Evolutionary conservation across 2,797 vertebrate species (phyloP).

Genomic region (Epinephelus awoara): DNA sequence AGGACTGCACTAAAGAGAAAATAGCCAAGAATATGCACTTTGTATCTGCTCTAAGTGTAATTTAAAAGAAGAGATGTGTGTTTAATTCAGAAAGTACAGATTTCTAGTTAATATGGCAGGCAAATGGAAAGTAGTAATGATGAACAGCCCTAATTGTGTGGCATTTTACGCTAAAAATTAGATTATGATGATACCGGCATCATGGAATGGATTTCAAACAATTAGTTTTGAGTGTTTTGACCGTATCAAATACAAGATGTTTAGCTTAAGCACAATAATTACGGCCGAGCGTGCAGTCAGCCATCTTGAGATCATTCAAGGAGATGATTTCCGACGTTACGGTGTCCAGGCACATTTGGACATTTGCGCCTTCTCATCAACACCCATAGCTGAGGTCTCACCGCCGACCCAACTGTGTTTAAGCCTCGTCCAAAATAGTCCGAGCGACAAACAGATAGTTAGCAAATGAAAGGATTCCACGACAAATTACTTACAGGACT

Average conservation of each 20-base stretch:
- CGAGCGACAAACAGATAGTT: constrained; percentile 80
- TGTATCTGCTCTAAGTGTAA: constrained; percentile 73
- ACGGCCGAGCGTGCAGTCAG: constrained; percentile 32
- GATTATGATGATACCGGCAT: constrained; percentile 30
- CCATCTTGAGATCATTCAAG: constrained; percentile 63
- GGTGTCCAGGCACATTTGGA: constrained; percentile 71
- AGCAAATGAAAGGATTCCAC: constrained; percentile 80
- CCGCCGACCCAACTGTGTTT: constrained; percentile 73
- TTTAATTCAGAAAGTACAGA: constrained; percentile 70
- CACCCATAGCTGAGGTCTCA: constrained; percentile 78
- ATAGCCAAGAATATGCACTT: constrained; percentile 80
- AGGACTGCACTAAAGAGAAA: constrained; percentile 77
- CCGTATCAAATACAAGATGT: constrained; percentile 27
- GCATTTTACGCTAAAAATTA: constrained; percentile 43
- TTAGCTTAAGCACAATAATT: constrained; percentile 51
- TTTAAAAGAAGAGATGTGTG: constrained; percentile 69
- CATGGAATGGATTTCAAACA: constrained; percentile 22
- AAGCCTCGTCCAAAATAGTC: constrained; percentile 79
- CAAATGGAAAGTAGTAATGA: constrained; percentile 50
- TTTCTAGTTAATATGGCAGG: constrained; percentile 60
- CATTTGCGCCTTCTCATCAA: constrained; percentile 75
- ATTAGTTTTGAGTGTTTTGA: constrained; percentile 49
- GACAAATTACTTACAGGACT: constrained; percentile 81
- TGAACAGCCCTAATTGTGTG: constrained; percentile 35
- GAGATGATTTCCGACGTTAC: constrained; percentile 46